These are phyloP conservation scores for Acrobasis consociella DNA, from an alignment of 2,888 invertebrate genomes.

Conservation along the genomic window DNA sequence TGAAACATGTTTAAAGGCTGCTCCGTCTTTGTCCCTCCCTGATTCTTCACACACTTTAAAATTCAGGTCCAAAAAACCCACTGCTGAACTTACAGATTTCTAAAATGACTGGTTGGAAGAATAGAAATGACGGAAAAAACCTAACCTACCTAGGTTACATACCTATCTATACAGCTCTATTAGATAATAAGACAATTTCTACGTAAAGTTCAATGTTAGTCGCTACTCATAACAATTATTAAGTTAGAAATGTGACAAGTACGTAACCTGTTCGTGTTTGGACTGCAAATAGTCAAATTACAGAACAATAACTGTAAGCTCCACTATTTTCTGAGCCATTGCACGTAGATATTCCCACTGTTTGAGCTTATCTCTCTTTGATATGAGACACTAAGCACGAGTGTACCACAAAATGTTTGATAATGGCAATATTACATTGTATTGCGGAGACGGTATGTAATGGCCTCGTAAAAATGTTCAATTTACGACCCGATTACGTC, in stretches of 20 bases:
- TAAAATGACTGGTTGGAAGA: too few relatives aligned
- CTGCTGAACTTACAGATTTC: too few relatives aligned
- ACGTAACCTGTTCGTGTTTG: conserved; percentile 7
- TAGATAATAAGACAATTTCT: too few relatives aligned
- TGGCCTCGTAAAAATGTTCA: conserved; percentile 34
- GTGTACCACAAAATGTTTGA: background rate
- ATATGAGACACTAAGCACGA: background rate
- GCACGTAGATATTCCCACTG: conserved; percentile 3
- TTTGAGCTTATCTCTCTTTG: conserved; percentile 1
- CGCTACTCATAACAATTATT: background rate
- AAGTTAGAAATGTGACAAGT: conserved; percentile 3
- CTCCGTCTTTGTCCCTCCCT: too few relatives aligned
- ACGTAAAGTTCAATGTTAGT: too few relatives aligned
- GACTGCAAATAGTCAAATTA: conserved; percentile 9
- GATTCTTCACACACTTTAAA: background rate
- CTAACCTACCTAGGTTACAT: too few relatives aligned
- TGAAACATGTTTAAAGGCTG: too few relatives aligned
- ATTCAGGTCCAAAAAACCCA: too few relatives aligned
- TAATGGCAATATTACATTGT: conserved; percentile 25
- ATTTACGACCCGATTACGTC: conserved; percentile 36
- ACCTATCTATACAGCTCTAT: too few relatives aligned
- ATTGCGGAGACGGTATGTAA: conserved; percentile 20
- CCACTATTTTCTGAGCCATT: conserved; percentile 18
- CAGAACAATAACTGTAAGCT: conserved; percentile 5
- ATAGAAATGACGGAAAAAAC: too few relatives aligned